Evolutionary conservation across 2,888 invertebrate genomes (phyloP).

Genomic region (Romanomermis culicivorax): DNA sequence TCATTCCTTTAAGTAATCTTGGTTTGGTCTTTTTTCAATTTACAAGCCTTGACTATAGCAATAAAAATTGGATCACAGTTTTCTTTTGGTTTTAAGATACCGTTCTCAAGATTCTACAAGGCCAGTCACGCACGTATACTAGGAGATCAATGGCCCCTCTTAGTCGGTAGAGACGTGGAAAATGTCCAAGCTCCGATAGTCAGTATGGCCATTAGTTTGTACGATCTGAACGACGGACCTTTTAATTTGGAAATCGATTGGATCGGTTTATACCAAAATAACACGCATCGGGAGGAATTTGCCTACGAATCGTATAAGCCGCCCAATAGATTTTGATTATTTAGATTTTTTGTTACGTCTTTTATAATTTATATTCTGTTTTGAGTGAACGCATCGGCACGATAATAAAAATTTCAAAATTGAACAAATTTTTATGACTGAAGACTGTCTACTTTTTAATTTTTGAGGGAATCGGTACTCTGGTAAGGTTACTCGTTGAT

Average conservation of each 20-base stretch:
- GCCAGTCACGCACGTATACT: slow-evolving; percentile 24
- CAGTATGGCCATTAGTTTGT: slow-evolving; percentile 58
- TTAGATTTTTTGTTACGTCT: not conserved
- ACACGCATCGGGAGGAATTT: slow-evolving; percentile 53
- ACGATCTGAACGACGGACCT: slow-evolving; percentile 55
- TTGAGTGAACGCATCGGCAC: too few species aligned
- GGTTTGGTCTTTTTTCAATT: not conserved
- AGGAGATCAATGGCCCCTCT: slow-evolving; percentile 17
- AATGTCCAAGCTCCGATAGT: slow-evolving; percentile 48
- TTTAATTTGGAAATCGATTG: slow-evolving; percentile 79
- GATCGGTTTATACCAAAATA: slow-evolving; percentile 62
- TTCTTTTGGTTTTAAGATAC: slow-evolving; percentile 15
- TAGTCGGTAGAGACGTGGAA: slow-evolving; percentile 13
- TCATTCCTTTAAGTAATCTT: not conserved
- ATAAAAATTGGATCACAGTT: not conserved
- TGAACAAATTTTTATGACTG: too few species aligned
- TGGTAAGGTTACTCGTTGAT: too few species aligned
- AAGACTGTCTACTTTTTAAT: too few species aligned
- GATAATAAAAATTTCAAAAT: too few species aligned
- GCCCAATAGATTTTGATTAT: slow-evolving; percentile 12
- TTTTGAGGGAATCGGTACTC: too few species aligned
- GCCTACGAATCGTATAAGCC: slow-evolving; percentile 79
- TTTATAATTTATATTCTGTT: too few species aligned
- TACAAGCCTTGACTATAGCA: not conserved
- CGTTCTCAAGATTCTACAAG: slow-evolving; percentile 22